These are phyloP conservation scores for Crematogaster levior DNA, from an alignment of 2,888 invertebrate species.

Conservation along the genomic window DNA sequence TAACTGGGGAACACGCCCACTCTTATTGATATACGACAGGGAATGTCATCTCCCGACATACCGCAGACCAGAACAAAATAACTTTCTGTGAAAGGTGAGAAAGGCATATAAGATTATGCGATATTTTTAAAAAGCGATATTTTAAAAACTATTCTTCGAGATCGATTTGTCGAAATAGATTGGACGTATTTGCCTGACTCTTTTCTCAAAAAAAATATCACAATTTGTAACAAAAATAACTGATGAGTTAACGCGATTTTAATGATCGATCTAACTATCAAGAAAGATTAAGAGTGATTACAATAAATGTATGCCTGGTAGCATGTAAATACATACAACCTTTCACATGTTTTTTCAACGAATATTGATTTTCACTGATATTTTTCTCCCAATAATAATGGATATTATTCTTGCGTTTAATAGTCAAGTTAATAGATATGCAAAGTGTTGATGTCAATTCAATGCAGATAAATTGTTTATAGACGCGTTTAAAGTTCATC, in stretches of 20 bases:
- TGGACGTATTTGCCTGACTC: not conserved
- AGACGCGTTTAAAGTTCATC: not conserved
- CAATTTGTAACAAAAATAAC: not conserved
- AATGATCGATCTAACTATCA: not conserved
- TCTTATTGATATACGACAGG: conserved; percentile 26
- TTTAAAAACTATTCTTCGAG: not conserved
- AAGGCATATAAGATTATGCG: not conserved
- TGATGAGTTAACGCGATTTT: conserved; percentile 1
- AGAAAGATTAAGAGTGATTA: conserved; percentile 16
- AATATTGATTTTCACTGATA: conserved; percentile 28
- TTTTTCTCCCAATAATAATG: conserved; percentile 1
- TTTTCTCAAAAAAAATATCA: not conserved
- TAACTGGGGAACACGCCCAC: conserved; percentile 1
- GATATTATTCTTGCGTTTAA: not conserved
- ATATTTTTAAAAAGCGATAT: too few relatives aligned
- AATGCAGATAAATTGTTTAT: conserved; percentile 12
- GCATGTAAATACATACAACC: not conserved
- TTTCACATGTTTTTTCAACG: not conserved
- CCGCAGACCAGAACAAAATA: conserved; percentile 18
- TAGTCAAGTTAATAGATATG: conserved; percentile 8
- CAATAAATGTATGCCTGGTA: not conserved
- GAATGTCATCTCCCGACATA: conserved; percentile 43
- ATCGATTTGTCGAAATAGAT: not conserved
- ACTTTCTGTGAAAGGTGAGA: not conserved
- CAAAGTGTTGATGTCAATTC: conserved; percentile 10